phyloP scores from a whole-genome alignment of 2,113 vertebrate genomes.

The Mus musculus region DNA sequence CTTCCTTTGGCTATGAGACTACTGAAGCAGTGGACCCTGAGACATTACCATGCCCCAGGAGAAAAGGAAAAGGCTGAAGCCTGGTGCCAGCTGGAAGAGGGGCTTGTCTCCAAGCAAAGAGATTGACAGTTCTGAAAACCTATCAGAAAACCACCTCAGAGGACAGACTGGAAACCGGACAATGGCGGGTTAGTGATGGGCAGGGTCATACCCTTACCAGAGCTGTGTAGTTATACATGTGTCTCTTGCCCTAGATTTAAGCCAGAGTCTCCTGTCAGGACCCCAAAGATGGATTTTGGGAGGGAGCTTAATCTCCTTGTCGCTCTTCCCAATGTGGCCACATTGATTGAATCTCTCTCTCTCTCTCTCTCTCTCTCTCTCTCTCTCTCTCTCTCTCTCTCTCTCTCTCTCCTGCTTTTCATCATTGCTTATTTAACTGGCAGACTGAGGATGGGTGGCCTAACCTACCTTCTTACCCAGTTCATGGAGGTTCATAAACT shows the following conservation, averaged over 20 bases:
- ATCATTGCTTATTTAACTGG: background rate
- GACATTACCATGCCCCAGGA: background rate
- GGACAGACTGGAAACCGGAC: background rate
- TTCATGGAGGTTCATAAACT: background rate
- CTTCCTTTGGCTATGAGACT: background rate
- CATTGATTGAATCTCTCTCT: background rate
- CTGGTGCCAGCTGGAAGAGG: background rate
- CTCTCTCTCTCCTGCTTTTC: background rate
- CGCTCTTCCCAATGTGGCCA: background rate
- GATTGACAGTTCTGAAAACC: background rate
- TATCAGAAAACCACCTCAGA: background rate
- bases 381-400: background rate
- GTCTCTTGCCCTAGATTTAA: too few species aligned
- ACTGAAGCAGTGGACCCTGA: background rate
- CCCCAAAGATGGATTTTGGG: background rate
- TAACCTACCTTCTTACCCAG: background rate
- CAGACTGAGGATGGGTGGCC: background rate
- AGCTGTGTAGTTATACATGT: background rate
- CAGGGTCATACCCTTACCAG: accelerated
- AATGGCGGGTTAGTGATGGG: background rate
- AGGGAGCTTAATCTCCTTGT: background rate
- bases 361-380: background rate
- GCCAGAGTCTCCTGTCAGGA: background rate
- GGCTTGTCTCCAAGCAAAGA: background rate
- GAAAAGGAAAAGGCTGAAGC: background rate